Evolutionary conservation across 35 echinoderm and acorn worm species (phyloP).

Genomic region (Heliocidaris tuberculata): DNA sequence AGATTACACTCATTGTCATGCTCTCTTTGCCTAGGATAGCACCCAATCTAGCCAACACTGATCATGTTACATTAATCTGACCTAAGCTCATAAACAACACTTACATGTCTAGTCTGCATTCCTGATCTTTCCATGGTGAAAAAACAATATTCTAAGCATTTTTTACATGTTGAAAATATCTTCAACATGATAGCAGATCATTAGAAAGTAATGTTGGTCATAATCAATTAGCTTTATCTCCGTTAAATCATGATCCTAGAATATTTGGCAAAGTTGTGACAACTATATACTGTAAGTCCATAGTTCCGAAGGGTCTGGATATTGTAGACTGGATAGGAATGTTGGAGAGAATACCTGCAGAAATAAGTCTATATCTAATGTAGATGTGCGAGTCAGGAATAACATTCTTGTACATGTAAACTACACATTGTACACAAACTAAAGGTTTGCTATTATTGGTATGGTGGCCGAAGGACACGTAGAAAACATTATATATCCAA

Average conservation of each 20-base stretch:
- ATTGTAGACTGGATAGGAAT: background rate
- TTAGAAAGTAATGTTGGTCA: too few species aligned
- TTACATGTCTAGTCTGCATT: background rate
- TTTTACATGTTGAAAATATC: too few species aligned
- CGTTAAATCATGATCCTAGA: too few species aligned
- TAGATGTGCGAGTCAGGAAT: background rate
- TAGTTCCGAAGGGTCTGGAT: background rate
- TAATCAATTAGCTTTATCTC: too few species aligned
- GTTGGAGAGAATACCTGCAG: background rate
- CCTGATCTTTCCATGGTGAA: background rate
- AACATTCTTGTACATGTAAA: background rate
- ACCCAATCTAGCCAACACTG: background rate
- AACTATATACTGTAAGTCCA: too few species aligned
- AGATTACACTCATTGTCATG: conserved; percentile 10
- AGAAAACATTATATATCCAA: too few species aligned
- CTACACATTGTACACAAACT: background rate
- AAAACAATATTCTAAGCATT: too few species aligned
- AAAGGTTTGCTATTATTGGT: background rate
- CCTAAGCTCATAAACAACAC: background rate
- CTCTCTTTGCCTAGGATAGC: background rate
- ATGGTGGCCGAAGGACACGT: background rate
- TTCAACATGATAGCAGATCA: too few species aligned
- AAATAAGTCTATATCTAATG: background rate
- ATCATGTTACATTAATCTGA: background rate
- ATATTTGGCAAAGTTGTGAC: too few species aligned